phyloP scores from a whole-genome alignment of 2,888 invertebrate genomes.

The Malthinus seriepunctatus region DNA sequence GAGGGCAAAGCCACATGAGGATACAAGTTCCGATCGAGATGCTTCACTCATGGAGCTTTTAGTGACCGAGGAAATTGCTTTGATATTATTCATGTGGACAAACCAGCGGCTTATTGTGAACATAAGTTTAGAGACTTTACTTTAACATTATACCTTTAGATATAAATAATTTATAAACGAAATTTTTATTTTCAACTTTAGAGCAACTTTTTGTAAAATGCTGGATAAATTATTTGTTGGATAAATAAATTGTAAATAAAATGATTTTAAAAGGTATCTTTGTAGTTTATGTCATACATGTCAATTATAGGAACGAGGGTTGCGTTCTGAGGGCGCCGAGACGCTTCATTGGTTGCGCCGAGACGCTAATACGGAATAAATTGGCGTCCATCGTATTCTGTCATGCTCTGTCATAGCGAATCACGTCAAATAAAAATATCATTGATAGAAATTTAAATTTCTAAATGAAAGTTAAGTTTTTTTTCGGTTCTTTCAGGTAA shows the following conservation, averaged over 20 bases:
- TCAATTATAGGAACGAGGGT: constrained; percentile 36
- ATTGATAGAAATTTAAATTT: constrained; percentile 5
- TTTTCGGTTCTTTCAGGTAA: too few relatives aligned
- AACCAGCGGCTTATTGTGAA: constrained; percentile 40
- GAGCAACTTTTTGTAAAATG: background rate
- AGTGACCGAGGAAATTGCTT: constrained; percentile 54
- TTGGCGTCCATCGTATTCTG: constrained; percentile 41
- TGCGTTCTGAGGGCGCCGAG: constrained; percentile 37
- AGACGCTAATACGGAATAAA: constrained; percentile 44
- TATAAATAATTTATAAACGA: background rate
- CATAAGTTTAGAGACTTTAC: constrained; percentile 3
- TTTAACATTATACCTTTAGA: background rate
- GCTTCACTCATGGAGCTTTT: constrained; percentile 52
- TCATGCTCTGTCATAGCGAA: constrained; percentile 40
- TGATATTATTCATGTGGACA: constrained; percentile 54
- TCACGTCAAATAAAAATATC: constrained; percentile 32
- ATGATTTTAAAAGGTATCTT: constrained; percentile 19
- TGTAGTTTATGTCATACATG: constrained; percentile 34
- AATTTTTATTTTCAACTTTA: background rate
- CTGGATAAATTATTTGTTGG: background rate
- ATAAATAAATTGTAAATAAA: background rate
- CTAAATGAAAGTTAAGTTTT: background rate
- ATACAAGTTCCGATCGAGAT: constrained; percentile 48
- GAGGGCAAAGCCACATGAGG: constrained; percentile 47
- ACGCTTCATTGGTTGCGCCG: constrained; percentile 43